Evolutionary conservation across 2,113 vertebrate species (phyloP).

Genomic region (Scytalopus superciliaris): DNA sequence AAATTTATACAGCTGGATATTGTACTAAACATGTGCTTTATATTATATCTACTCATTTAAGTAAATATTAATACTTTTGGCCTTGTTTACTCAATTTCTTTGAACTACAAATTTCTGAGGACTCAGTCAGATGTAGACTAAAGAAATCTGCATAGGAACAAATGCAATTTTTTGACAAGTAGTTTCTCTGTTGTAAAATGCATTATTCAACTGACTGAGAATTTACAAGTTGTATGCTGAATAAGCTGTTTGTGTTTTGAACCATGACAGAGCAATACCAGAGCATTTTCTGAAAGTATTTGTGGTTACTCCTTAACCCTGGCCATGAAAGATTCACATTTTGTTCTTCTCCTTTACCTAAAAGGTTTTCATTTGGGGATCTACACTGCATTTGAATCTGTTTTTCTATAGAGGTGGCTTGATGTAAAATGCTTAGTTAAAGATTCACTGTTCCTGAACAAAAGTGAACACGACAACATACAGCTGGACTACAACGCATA

Average conservation of each 20-base stretch:
- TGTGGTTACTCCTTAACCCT: neutral
- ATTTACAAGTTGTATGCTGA: neutral
- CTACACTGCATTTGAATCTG: neutral
- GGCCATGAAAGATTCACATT: neutral
- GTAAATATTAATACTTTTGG: neutral
- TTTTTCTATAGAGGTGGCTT: neutral
- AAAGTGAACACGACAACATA: neutral
- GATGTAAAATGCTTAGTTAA: neutral
- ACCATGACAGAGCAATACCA: neutral
- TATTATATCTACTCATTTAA: neutral
- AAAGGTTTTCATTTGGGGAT: neutral
- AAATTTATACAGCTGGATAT: neutral
- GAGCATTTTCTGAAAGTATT: neutral
- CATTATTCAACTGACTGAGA: neutral
- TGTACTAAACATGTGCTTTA: neutral
- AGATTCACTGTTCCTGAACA: neutral
- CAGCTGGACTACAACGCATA: neutral
- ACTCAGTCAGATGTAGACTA: neutral
- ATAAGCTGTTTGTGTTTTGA: neutral
- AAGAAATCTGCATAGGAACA: neutral
- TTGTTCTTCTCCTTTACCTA: neutral
- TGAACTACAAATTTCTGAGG: neutral
- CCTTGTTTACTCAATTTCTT: neutral
- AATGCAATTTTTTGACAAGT: neutral
- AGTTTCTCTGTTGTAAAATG: neutral